Base-by-base conservation (phyloP, 1,140 invertebrate species). In the Polypedilum vanderplanki region DNA sequence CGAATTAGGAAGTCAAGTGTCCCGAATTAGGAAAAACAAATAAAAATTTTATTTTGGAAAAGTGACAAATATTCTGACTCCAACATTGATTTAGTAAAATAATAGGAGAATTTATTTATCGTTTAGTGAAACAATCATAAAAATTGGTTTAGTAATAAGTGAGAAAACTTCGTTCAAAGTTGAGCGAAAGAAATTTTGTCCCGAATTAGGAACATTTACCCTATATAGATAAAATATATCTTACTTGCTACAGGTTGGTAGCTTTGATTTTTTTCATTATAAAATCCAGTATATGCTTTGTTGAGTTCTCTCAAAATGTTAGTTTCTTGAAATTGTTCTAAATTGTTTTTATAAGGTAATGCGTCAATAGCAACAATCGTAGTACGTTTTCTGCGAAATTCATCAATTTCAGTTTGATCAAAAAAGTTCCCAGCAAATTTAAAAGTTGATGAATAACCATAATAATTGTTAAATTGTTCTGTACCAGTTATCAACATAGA, bases 341-440 rank as follows among this genome's bases (percentile, higher is more conserved):
- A 76, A 12, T 83, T 77, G 64, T 85, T 83, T 2, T 76, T 78
- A 78, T 92, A 92, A 70, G 84, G 84, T 8, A 90, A 79, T 0
- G 96, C 96, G 85, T 98, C 95, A 67, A 98, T 93, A 0, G 93
- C 94, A 10, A 94, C 87, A 74, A 97, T 85, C 41, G 90, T 88
- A 40, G 89, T 90, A 78, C 86, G 86, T 46, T 88, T 81, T 67
- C 94, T 85, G 0, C 89, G 88, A 79, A 88, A 90, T 1, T 82
- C 82, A 84, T 97, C 94, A 67, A 83, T 81, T 3, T 88, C 87
- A 10, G 90, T 91, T 40, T 80, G 77, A 82, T 96, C 94, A 1
- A 81, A 64, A 80, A 87, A 87, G 80, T 91, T 83, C 15, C 90
- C 90, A 76, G 83, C 83, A 88, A 90, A 98, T 74, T 86, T 84